phyloP scores from a whole-genome alignment of 2,113 vertebrate genomes.

The Calonectris borealis region DNA sequence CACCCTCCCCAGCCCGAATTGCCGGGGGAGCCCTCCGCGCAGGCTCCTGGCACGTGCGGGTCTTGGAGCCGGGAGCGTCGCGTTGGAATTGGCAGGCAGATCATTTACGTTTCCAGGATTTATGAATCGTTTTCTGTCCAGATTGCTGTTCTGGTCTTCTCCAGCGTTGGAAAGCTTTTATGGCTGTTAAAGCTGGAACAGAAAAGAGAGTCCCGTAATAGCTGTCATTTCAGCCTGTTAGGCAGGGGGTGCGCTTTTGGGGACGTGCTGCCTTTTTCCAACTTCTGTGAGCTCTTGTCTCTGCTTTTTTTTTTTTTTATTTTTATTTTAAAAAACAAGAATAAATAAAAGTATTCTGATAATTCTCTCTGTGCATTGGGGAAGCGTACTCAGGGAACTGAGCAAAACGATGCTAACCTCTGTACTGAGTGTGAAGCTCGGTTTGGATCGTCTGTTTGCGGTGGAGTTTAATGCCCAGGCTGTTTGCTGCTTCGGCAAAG shows the following conservation, averaged over 20 bases:
- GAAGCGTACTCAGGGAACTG: background rate
- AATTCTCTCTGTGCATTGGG: background rate
- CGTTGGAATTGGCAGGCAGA: constrained; percentile 24
- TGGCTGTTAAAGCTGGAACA: background rate
- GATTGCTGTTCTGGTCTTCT: constrained; percentile 41
- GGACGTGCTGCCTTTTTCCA: background rate
- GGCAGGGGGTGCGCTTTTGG: background rate
- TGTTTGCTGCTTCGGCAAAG: background rate
- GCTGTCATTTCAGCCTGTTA: background rate
- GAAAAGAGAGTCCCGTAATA: background rate
- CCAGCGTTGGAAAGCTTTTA: background rate
- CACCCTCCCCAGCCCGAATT: background rate
- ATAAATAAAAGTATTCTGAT: background rate
- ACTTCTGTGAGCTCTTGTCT: background rate
- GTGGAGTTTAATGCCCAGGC: background rate
- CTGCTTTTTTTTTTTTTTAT: background rate
- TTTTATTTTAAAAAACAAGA: background rate
- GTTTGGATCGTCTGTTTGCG: accelerated
- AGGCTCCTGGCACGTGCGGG: background rate
- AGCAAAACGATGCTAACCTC: background rate
- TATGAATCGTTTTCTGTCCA: constrained; percentile 61
- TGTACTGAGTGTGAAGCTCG: background rate
- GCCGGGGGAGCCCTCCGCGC: background rate
- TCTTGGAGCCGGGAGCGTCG: background rate
- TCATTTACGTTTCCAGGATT: constrained; percentile 37